Conservation (phyloP, 2,888 invertebrate genomes). For the Eristalis pertinax region DNA sequence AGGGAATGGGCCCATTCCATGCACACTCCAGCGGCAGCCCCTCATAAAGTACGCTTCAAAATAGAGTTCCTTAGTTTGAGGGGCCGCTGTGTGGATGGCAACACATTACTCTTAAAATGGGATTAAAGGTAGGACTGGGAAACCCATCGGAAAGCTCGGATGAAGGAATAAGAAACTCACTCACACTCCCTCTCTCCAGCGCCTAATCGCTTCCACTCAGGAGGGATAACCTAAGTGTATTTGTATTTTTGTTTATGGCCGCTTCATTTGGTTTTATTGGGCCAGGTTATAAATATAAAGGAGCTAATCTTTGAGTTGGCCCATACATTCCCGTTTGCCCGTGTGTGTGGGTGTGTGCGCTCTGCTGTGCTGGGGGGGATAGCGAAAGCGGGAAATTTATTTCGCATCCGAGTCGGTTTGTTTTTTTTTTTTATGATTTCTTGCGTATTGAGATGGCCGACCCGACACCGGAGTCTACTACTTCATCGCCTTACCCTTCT, state of each 20-base stretch:
- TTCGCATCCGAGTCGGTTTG: conserved; percentile 34
- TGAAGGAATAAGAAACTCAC: conserved; percentile 39
- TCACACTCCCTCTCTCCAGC: too few species aligned
- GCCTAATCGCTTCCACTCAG: conserved; percentile 65
- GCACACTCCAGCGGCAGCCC: neutral
- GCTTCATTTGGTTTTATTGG: conserved; percentile 70
- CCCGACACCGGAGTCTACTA: conserved; percentile 23
- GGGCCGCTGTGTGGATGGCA: neutral
- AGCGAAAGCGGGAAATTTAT: conserved; percentile 39
- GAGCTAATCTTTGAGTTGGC: conserved; percentile 64
- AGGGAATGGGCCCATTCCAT: neutral
- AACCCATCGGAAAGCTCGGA: conserved; percentile 21
- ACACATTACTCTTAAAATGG: conserved; percentile 62
- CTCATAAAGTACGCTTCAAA: conserved; percentile 4
- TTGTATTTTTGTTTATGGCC: conserved; percentile 71
- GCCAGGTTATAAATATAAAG: conserved; percentile 63
- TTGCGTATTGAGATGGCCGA: conserved; percentile 32
- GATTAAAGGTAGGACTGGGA: conserved; percentile 65
- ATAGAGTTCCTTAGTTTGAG: conserved; percentile 43
- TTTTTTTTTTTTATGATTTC: conserved; percentile 45
- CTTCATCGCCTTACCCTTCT: neutral
- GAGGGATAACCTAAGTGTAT: conserved; percentile 68
- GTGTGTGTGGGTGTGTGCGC: conserved; percentile 15
- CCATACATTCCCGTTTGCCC: conserved; percentile 30
- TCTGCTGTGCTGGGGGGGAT: too few species aligned